Evolutionary conservation across 2,797 vertebrate species (phyloP).

Genomic region (Microchirus variegatus): DNA sequence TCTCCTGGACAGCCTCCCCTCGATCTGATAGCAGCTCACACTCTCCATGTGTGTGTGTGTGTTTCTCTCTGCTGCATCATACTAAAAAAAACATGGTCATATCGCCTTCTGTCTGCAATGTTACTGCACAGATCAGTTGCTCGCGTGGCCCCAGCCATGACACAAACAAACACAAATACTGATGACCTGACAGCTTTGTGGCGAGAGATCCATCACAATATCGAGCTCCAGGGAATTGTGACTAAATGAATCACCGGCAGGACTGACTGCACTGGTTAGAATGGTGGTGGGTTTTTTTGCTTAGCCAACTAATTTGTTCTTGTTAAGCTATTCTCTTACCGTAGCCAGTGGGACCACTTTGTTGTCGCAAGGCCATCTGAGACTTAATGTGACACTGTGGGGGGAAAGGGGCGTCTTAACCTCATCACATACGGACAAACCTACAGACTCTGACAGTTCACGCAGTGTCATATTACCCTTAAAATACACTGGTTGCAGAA

Average conservation of each 20-base stretch:
- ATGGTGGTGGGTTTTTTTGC: constrained; percentile 38
- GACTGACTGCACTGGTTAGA: constrained; percentile 35
- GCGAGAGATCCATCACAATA: constrained; percentile 63
- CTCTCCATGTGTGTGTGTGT: constrained; percentile 4
- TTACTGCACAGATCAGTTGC: constrained; percentile 62
- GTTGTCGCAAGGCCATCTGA: constrained; percentile 13
- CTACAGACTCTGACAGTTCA: not conserved
- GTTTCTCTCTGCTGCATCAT: constrained; percentile 59
- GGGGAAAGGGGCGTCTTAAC: not conserved
- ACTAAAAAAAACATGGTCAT: constrained; percentile 61
- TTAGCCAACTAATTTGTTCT: constrained; percentile 37
- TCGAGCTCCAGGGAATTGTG: constrained; percentile 50
- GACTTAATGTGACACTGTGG: constrained; percentile 2
- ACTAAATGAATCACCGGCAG: constrained; percentile 53
- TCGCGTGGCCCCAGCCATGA: constrained; percentile 54
- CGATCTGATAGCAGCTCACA: constrained; percentile 61
- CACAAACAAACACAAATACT: constrained; percentile 70
- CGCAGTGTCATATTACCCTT: not conserved
- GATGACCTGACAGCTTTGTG: constrained; percentile 59
- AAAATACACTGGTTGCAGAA: no score
- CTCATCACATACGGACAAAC: constrained; percentile 1
- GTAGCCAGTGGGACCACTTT: constrained; percentile 31
- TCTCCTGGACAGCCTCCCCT: constrained; percentile 47
- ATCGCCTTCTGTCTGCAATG: constrained; percentile 58
- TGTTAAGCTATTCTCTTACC: constrained; percentile 34